Percentiles rank a stretch among this genome's conserved stretches.
Conservation (phyloP, 2,888 invertebrate genomes). For the Mamestra brassicae region DNA sequence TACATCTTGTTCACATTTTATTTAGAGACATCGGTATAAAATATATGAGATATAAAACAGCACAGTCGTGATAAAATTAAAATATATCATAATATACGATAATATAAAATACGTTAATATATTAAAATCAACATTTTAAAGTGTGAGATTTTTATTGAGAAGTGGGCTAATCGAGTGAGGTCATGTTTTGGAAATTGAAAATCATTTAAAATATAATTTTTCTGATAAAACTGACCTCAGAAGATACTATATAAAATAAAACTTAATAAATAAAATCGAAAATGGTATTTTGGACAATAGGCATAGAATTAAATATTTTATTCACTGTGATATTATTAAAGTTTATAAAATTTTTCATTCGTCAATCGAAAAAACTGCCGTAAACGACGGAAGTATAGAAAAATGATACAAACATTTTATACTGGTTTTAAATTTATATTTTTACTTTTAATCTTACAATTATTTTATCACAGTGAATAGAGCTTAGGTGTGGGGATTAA, state of each 20-base stretch:
- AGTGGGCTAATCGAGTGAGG: constrained; percentile 55
- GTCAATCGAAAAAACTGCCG: constrained; percentile 56
- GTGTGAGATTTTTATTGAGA: constrained; percentile 65
- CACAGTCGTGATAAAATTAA: constrained; percentile 89
- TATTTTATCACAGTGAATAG: constrained; percentile 85
- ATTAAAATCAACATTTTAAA: constrained; percentile 65
- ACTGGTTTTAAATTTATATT: constrained; percentile 63
- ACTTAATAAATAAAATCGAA: constrained; percentile 48
- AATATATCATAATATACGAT: constrained; percentile 84
- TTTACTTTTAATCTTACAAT: constrained; percentile 65
- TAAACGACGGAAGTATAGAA: constrained; percentile 55
- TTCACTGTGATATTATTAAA: constrained; percentile 81
- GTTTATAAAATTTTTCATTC: constrained; percentile 57
- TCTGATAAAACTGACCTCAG: constrained; percentile 52
- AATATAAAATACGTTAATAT: constrained; percentile 69
- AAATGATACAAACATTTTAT: constrained; percentile 61
- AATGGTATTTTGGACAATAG: constrained; percentile 57
- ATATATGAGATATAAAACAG: constrained; percentile 91
- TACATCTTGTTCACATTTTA: constrained; percentile 85
- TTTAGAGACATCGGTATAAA: constrained; percentile 91
- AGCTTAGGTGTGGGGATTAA: constrained; percentile 69
- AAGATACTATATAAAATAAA: constrained; percentile 48
- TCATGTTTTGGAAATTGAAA: constrained; percentile 48
- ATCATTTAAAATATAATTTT: constrained; percentile 27
- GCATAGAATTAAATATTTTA: constrained; percentile 65